A percentile compares a stretch with the other conserved stretches of the same genome.
Conservation (phyloP, 2,888 invertebrate genomes). For the Sthenelais limicola region DNA sequence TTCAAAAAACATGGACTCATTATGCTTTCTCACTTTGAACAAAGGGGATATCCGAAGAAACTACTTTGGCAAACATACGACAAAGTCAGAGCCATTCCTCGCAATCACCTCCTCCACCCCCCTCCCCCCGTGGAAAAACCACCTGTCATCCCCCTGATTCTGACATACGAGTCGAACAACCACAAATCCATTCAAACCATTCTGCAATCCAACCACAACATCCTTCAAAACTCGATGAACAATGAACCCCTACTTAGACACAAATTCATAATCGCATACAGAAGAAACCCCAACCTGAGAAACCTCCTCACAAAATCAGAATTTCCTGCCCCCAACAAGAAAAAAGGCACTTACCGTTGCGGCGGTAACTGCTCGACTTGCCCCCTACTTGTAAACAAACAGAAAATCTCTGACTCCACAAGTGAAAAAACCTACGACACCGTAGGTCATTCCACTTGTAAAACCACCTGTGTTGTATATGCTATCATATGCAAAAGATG, state of each 20-base stretch:
- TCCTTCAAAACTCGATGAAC: background rate
- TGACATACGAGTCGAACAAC: background rate
- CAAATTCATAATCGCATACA: background rate
- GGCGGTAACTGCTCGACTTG: background rate
- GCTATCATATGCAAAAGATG: background rate
- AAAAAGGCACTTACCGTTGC: background rate
- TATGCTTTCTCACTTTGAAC: background rate
- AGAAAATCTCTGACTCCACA: background rate
- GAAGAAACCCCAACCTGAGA: background rate
- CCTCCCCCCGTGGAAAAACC: background rate
- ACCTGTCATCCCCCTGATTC: background rate
- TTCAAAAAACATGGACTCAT: background rate
- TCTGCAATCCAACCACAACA: background rate
- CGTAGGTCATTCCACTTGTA: background rate
- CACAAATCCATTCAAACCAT: background rate
- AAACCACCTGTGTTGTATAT: background rate
- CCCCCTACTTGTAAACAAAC: background rate
- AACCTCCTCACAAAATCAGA: background rate
- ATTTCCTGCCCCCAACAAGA: background rate
- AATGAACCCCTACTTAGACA: background rate
- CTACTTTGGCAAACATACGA: background rate
- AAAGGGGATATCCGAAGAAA: constrained; percentile 1
- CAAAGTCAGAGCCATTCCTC: background rate
- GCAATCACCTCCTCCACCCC: background rate
- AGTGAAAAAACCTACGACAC: background rate